A percentile compares a stretch with the other conserved stretches of the same genome.
Conservation (phyloP, 1,140 invertebrate genomes). For the Rhagoletis pomonella region DNA sequence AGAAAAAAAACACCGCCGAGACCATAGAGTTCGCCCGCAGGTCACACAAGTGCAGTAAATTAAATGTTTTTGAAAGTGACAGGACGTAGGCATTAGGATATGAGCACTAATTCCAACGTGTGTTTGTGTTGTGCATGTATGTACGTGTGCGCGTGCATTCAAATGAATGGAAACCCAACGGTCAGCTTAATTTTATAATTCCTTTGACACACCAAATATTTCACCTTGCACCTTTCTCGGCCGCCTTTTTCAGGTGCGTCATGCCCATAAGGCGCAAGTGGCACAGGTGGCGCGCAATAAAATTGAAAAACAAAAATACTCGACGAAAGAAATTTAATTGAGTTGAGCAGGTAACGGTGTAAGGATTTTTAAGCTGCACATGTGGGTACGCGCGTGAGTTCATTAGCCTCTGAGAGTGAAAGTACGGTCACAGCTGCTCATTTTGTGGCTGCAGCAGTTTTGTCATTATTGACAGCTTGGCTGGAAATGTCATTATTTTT, state of each 20-base stretch:
- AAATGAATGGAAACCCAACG: neutral
- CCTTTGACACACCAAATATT: slow-evolving; percentile 37
- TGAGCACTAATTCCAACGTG: neutral
- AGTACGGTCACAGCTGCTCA: slow-evolving; percentile 34
- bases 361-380: neutral
- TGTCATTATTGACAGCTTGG: slow-evolving; percentile 41
- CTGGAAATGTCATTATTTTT: slow-evolving; percentile 37
- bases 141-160: neutral
- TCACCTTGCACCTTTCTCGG: neutral
- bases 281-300: slow-evolving; percentile 12
- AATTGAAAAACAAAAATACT: neutral
- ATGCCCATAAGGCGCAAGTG: slow-evolving; percentile 30
- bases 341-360: slow-evolving; percentile 3
- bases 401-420: slow-evolving; percentile 36
- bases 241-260: slow-evolving; percentile 17
- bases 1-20: neutral
- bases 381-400: neutral
- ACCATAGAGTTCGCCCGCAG: neutral
- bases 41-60: slow-evolving; percentile 16
- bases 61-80: slow-evolving; percentile 47
- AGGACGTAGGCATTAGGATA: slow-evolving; percentile 31
- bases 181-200: slow-evolving; percentile 50
- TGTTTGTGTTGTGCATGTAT: neutral
- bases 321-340: slow-evolving; percentile 8
- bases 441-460: neutral